A percentile compares a stretch with the other conserved stretches of the same genome.
Conservation (phyloP, 2,113 vertebrate species). For the Microcebus tavaratra region DNA sequence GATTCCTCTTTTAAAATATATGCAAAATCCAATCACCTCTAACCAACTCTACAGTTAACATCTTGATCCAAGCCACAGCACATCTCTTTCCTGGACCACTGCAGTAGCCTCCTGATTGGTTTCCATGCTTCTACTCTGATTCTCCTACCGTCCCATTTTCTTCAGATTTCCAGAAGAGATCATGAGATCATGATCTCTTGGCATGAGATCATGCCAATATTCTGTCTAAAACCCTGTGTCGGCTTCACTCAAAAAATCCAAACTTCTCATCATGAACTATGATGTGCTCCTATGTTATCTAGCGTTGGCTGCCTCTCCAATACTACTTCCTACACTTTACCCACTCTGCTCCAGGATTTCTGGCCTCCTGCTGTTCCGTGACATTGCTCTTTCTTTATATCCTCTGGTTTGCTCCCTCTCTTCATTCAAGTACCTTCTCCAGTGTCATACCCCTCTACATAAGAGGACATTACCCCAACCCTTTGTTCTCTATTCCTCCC, state of each 20-base stretch:
- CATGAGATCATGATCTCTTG: background rate
- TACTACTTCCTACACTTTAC: background rate
- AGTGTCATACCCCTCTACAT: no score
- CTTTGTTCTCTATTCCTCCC: background rate
- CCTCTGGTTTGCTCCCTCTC: background rate
- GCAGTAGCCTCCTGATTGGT: background rate
- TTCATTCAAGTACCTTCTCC: background rate
- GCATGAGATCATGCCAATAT: background rate
- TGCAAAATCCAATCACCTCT: background rate
- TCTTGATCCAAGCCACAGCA: background rate
- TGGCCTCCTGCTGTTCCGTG: background rate
- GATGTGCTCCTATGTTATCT: background rate
- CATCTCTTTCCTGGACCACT: background rate
- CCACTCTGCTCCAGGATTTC: background rate
- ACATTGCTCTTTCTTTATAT: background rate
- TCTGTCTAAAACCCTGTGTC: background rate
- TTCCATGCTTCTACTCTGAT: background rate
- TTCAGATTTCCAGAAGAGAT: background rate
- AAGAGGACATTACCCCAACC: background rate
- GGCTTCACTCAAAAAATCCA: background rate
- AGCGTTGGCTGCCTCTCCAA: background rate
- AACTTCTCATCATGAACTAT: accelerated
- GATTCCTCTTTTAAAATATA: background rate
- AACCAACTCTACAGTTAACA: background rate
- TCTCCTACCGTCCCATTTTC: accelerated